A percentile compares a stretch with the other conserved stretches of the same genome.
Evolutionary conservation across 2,797 vertebrate species (phyloP).

Genomic region (Monodelphis domestica): DNA sequence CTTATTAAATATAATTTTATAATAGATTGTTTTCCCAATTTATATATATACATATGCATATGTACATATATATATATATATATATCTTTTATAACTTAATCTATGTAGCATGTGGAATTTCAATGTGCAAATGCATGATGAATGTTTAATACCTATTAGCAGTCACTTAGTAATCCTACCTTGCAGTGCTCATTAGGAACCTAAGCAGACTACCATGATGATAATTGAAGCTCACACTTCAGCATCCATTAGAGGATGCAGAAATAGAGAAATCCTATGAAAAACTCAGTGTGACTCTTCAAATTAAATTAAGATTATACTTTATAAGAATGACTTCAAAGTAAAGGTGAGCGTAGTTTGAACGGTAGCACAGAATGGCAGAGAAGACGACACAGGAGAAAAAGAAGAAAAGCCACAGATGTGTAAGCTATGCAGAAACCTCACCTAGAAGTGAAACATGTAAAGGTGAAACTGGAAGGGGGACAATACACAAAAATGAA

Average conservation of each 20-base stretch:
- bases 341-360: neutral
- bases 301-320: neutral
- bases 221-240: neutral
- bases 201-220: neutral
- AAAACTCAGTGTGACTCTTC: neutral
- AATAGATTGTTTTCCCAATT: neutral
- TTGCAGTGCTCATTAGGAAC: neutral
- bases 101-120: neutral
- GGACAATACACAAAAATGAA: neutral
- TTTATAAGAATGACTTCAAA: neutral
- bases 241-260: neutral
- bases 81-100: neutral
- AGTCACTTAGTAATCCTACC: neutral
- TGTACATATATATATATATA: too few species aligned
- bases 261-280: neutral
- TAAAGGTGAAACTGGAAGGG: neutral
- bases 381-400: neutral
- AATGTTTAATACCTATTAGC: neutral
- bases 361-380: neutral
- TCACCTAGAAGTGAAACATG: neutral
- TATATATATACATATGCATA: too few species aligned
- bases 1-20: neutral
- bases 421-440: neutral
- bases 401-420: neutral
- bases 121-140: neutral